phyloP scores from a whole-genome alignment of 2,888 invertebrate species.

The Orthosia gracilis region DNA sequence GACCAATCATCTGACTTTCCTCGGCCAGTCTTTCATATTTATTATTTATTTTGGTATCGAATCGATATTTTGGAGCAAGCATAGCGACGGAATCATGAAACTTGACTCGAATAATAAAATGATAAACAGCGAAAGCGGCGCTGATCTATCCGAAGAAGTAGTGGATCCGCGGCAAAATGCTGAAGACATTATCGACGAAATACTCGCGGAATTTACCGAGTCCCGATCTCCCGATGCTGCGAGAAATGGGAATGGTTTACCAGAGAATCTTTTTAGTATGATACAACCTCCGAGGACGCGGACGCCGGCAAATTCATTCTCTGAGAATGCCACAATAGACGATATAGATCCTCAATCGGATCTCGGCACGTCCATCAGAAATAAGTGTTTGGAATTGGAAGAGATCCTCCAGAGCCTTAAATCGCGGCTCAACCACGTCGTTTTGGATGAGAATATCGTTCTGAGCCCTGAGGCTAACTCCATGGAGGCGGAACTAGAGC shows the following conservation, averaged over 20 bases:
- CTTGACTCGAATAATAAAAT: slow-evolving; percentile 89
- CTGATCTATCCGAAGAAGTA: slow-evolving; percentile 86
- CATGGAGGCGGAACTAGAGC: slow-evolving; percentile 88
- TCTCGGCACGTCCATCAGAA: slow-evolving; percentile 88
- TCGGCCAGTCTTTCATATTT: slow-evolving; percentile 70
- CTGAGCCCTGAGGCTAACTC: slow-evolving; percentile 89
- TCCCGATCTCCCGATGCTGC: slow-evolving; percentile 81
- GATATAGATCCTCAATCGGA: slow-evolving; percentile 89
- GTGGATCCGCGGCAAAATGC: slow-evolving; percentile 88
- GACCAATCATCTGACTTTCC: slow-evolving; percentile 85
- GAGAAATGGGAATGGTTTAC: slow-evolving; percentile 83
- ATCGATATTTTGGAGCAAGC: slow-evolving; percentile 75
- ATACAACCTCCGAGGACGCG: slow-evolving; percentile 87
- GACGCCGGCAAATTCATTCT: slow-evolving; percentile 87
- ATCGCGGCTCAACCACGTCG: slow-evolving; percentile 88
- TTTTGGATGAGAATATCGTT: slow-evolving; percentile 88
- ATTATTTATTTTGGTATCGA: slow-evolving; percentile 84
- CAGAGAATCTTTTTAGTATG: slow-evolving; percentile 84
- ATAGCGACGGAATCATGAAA: slow-evolving; percentile 81
- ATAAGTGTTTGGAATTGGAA: slow-evolving; percentile 89
- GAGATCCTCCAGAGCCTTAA: slow-evolving; percentile 89
- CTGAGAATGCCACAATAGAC: slow-evolving; percentile 85
- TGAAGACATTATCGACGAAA: slow-evolving; percentile 88
- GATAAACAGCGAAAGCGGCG: slow-evolving; percentile 85
- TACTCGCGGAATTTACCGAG: slow-evolving; percentile 88